Evolutionary conservation across 2,888 invertebrate species (phyloP).

Genomic region (Rhagophthalmus giganteus): DNA sequence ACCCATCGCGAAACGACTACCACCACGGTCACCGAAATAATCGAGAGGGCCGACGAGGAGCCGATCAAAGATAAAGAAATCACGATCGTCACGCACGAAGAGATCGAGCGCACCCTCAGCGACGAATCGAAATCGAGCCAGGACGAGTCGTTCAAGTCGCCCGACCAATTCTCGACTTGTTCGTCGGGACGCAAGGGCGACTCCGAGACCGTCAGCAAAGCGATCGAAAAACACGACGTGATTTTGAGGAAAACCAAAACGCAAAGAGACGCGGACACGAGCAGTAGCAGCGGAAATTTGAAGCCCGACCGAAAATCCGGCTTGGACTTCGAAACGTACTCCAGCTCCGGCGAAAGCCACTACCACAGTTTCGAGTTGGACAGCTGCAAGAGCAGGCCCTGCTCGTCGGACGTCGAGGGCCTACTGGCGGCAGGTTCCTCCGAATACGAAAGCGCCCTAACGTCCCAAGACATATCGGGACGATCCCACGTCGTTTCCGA

Average conservation of each 20-base stretch:
- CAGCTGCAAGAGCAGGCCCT: constrained; percentile 72
- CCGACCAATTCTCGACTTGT: constrained; percentile 58
- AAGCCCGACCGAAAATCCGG: constrained; percentile 71
- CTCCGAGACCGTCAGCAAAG: constrained; percentile 42
- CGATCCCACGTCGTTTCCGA: constrained; percentile 77
- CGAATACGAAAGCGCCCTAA: constrained; percentile 84
- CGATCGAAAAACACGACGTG: constrained; percentile 47
- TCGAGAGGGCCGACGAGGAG: too few relatives aligned
- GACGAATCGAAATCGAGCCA: constrained; percentile 57
- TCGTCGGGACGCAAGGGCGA: constrained; percentile 51
- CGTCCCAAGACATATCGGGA: constrained; percentile 76
- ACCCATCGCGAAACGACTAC: too few relatives aligned
- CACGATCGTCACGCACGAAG: constrained; percentile 36
- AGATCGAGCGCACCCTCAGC: constrained; percentile 52
- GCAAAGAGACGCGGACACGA: constrained; percentile 49
- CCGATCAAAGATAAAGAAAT: constrained; percentile 28
- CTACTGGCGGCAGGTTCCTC: constrained; percentile 76
- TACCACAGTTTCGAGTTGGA: constrained; percentile 87
- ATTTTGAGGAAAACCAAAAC: constrained; percentile 49
- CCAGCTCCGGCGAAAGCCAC: constrained; percentile 87
- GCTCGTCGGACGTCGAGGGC: constrained; percentile 87
- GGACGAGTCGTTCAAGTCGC: constrained; percentile 55
- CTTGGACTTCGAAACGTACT: constrained; percentile 77
- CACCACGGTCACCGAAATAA: too few relatives aligned
- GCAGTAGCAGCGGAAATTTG: constrained; percentile 49